Base-by-base conservation (phyloP, 2,113 vertebrate genomes). In the Triplophysa tibetana region DNA sequence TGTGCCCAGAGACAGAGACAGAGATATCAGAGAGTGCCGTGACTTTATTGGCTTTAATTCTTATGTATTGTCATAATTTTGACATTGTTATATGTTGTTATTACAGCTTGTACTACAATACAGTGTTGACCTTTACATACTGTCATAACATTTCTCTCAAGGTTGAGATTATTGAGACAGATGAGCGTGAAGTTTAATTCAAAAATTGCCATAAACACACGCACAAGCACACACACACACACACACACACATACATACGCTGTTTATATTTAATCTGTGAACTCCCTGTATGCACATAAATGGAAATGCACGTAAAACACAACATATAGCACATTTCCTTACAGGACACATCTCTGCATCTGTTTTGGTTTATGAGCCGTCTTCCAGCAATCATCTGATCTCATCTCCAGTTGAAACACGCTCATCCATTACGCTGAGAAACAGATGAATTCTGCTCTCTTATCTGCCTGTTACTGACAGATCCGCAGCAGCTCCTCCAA, bases 381-480 rank as follows among this genome's bases (percentile, higher is more conserved):
- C 24, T 56, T 9, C 58, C 75, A 8, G 68, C 77, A 48, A 62
- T 75, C 78, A 26, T 80, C 79, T 41, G 17, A 74, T 79, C 54
- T 60, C 68, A 48, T 17, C 41, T 63, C 48, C 43, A 19, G 54
- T 21, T 54, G 21, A 66, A 41, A 24, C 65, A 29, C 24, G 38
- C 12, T 81, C 14, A 63, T 64, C 63, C 45, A 54, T 64, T 74
- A 61, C 67, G 45, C 11, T 60, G 64, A 68, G 73, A 74, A 80
- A 74, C 10, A 66, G 75, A 67, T 48, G 64, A 70, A 73, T 60
- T 45, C 45, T 68, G 75, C 43, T 41, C 26, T 21, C 68, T 81
- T 81, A 81, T 81, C 79, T 11, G 45, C 58, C 52, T 63, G 64
- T 63, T 70, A 24, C 64, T 79, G 69, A 81, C 63, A 78, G 75